phyloP scores from a whole-genome alignment of 2,113 vertebrate genomes.

The Panthera leo region DNA sequence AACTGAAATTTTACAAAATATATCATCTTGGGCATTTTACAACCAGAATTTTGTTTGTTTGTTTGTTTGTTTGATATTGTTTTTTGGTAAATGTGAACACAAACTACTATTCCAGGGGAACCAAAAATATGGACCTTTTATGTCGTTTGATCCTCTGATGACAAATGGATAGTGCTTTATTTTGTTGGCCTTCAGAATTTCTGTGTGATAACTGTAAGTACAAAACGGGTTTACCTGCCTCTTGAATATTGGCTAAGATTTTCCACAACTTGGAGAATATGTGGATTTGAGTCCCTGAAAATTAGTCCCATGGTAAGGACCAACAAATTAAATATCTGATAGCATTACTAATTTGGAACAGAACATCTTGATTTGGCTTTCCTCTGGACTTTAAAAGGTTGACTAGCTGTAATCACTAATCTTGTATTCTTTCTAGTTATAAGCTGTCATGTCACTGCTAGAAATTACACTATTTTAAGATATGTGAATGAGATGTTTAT shows the following conservation, averaged over 20 bases:
- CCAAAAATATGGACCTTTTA: not conserved
- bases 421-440: conserved; percentile 46
- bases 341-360: conserved; percentile 55
- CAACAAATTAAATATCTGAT: conserved; percentile 30
- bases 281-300: not conserved
- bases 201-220: not conserved
- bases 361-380: conserved; percentile 45
- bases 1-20: not conserved
- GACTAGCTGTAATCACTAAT: conserved; percentile 15
- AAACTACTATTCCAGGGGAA: not conserved
- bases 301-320: not conserved
- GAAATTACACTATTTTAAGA: conserved; percentile 1
- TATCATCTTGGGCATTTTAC: not conserved
- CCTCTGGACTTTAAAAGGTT: conserved; percentile 16
- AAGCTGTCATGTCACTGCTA: not conserved
- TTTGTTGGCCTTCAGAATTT: not conserved
- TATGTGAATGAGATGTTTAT: not conserved
- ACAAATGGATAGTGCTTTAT: not conserved
- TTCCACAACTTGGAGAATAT: not conserved
- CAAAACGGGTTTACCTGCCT: not conserved
- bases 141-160: not conserved
- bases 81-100: not conserved
- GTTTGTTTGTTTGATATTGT: no score
- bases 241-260: not conserved
- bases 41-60: not conserved